Evolutionary conservation across 2,113 vertebrate genomes (phyloP).

Genomic region (Atlantisia rogersi): DNA sequence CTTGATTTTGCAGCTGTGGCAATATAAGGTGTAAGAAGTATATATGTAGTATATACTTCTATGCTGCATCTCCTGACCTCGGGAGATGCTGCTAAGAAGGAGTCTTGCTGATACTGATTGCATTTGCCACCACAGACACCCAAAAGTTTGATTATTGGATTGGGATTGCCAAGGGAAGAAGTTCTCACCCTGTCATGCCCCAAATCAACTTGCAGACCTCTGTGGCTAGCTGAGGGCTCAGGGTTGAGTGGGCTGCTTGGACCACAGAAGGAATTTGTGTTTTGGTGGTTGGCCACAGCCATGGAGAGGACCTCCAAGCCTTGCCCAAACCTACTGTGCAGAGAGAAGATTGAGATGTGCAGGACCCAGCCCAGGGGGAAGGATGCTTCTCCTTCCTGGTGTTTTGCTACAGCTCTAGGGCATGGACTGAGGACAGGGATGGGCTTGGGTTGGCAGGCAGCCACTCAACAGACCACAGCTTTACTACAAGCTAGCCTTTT

Average conservation of each 20-base stretch:
- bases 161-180: neutral
- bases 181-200: neutral
- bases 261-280: neutral
- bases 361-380: neutral
- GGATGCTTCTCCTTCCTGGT: neutral
- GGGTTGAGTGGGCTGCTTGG: neutral
- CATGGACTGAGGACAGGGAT: neutral
- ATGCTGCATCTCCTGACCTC: neutral
- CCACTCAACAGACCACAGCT: neutral
- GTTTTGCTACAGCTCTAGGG: neutral
- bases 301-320: neutral
- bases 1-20: neutral
- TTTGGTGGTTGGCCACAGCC: neutral
- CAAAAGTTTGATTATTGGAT: neutral
- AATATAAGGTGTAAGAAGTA: neutral
- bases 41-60: neutral
- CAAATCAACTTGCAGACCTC: neutral
- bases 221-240: neutral
- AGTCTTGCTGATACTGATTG: neutral
- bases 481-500: neutral
- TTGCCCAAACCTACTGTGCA: neutral
- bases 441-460: neutral
- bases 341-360: neutral
- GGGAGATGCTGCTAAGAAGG: neutral
- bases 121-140: neutral